Evolutionary conservation across 2,797 vertebrate genomes (phyloP), one percentile per base, ranked within the genome.

Genomic region (Numenius phaeopus): DNA sequence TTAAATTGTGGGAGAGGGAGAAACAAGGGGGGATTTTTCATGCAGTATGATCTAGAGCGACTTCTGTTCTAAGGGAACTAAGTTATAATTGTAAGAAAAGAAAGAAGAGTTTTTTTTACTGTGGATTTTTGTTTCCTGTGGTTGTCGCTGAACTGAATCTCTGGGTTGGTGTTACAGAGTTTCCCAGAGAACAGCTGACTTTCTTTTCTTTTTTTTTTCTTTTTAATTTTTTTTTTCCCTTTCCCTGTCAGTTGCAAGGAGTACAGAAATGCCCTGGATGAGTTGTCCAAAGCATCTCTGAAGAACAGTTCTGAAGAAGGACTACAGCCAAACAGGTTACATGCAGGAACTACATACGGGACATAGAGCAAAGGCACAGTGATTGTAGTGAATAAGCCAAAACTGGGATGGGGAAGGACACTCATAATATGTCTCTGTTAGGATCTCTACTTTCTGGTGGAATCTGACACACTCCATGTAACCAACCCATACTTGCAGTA

Each of bases 261-360:
- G 95, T 99, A 99, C 96, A 99, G 99, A 98, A 99, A 99, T 4
- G 99, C 99, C 47, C 98, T 99, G 95, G 99, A 99, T 54, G 99
- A 99, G 73, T 95, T 99, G 90, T 99, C 99, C 44, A 99, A 99
- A 98, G 96, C 50, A 12, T 98, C 98, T 49, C 55, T 94, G 49
- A 99, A 98, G 93, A 98, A 67, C 88, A 69, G 93, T 40, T 97
- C 98, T 55, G 99, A 98, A 54, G 99, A 99, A 29, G 99, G 99
- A 81, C 72, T 97, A 26, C 98, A 98, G 70, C 18, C 64, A 10
- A 97, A 65, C 97, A 99, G 98, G 99, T 99, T 98, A 94, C 16
- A 22, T 57, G 17, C 66, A 49, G 37, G n/a, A 59, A 9, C 49
- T 64, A 3, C 4, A 69, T 64, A 3, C 5, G 72, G 32, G 59